Conservation (phyloP, 2,888 invertebrate genomes). For the Troglohyphantes excavatus region DNA sequence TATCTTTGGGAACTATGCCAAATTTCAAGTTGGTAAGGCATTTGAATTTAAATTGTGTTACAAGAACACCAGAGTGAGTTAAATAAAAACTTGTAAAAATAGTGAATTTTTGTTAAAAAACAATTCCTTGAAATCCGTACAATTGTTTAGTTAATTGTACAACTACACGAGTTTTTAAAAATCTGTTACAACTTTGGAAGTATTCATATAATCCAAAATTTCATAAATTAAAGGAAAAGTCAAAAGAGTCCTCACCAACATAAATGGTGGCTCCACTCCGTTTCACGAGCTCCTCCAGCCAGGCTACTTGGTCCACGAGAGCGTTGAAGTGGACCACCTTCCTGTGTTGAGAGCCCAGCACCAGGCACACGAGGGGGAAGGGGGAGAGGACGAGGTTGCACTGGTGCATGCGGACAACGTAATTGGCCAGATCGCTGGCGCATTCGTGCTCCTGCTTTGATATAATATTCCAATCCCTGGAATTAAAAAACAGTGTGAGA, state of each 20-base stretch:
- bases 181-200: too few relatives aligned
- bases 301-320: conserved; percentile 44
- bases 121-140: not conserved
- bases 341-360: conserved; percentile 45
- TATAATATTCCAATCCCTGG: conserved; percentile 82
- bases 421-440: conserved; percentile 87
- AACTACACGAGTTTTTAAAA: too few relatives aligned
- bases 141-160: not conserved
- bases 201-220: not conserved
- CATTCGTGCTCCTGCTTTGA: conserved; percentile 83
- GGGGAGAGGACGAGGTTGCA: conserved; percentile 87
- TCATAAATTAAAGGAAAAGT: too few relatives aligned
- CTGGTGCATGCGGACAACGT: conserved; percentile 88
- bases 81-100: too few relatives aligned
- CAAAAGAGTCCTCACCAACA: conserved; percentile 29
- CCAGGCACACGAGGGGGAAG: conserved; percentile 86
- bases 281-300: conserved; percentile 63
- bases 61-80: too few relatives aligned
- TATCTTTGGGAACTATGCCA: too few relatives aligned
- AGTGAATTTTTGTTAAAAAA: too few relatives aligned
- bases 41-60: too few relatives aligned
- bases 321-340: conserved; percentile 41
- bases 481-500: too few relatives aligned
- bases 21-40: too few relatives aligned
- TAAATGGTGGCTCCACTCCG: conserved; percentile 64